Percentiles rank a stretch among this genome's conserved stretches.
phyloP scores from a whole-genome alignment of 2,888 invertebrate species.

The Drosophila mimetica region DNA sequence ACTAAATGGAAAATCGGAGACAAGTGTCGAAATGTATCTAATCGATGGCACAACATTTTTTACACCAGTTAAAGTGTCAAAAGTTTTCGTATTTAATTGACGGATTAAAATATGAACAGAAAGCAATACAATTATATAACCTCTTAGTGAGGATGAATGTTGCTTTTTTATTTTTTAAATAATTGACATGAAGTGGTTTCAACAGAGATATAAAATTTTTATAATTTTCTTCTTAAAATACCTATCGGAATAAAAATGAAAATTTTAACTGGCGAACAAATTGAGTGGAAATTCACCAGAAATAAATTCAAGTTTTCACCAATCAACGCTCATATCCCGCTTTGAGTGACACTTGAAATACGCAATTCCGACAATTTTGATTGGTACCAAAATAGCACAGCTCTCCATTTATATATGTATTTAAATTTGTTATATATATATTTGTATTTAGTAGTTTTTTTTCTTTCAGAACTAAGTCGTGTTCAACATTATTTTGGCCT shows the following conservation, averaged over 20 bases:
- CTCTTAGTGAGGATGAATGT: background rate
- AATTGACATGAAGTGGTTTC: no score
- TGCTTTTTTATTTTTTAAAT: background rate
- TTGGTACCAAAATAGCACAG: no score
- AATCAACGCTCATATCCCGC: background rate
- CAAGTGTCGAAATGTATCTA: background rate
- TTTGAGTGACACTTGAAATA: conserved; percentile 1
- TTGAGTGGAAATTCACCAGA: conserved; percentile 15
- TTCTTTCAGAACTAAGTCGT: background rate
- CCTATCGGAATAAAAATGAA: no score
- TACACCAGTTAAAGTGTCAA: background rate
- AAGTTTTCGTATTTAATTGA: conserved; percentile 16
- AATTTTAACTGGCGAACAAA: conserved; percentile 3
- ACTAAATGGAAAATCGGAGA: background rate
- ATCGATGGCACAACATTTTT: conserved; percentile 7
- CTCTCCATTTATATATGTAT: no score
- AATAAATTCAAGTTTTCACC: conserved; percentile 4
- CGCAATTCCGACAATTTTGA: background rate
- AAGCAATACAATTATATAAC: no score
- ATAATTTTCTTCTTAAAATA: no score
- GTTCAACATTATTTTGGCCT: background rate
- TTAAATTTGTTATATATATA: background rate
- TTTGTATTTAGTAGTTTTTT: background rate
- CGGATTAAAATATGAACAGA: background rate
- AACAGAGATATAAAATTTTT: no score